phyloP scores from a whole-genome alignment of 2,888 invertebrate species.

The Catonia carolina region DNA sequence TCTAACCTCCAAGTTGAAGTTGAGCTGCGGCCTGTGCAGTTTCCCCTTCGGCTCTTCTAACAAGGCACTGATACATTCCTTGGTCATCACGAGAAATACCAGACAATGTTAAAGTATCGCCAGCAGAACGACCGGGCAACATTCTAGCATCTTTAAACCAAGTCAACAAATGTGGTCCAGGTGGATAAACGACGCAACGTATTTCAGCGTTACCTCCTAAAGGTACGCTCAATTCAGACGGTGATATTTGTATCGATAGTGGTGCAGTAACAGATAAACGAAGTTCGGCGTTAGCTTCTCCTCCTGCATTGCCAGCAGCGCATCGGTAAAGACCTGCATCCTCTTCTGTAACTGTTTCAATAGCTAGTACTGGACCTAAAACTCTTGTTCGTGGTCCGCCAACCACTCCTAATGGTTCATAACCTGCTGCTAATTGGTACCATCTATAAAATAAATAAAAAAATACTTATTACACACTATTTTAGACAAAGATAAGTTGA shows the following conservation, averaged over 20 bases:
- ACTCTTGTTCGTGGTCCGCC: slow-evolving; percentile 59
- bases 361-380: slow-evolving; percentile 60
- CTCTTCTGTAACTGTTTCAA: slow-evolving; percentile 62
- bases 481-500: too few species aligned
- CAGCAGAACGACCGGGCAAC: slow-evolving; percentile 53
- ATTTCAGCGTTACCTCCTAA: slow-evolving; percentile 69
- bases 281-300: slow-evolving; percentile 62
- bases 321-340: slow-evolving; percentile 64
- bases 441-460: slow-evolving; percentile 46
- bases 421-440: slow-evolving; percentile 59
- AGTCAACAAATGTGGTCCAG: slow-evolving; percentile 48
- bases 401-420: slow-evolving; percentile 54
- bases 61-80: slow-evolving; percentile 72
- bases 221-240: slow-evolving; percentile 54
- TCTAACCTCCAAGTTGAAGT: slow-evolving; percentile 65
- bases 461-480: too few species aligned
- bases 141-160: slow-evolving; percentile 52
- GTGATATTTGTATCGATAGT: slow-evolving; percentile 49
- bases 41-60: slow-evolving; percentile 62
- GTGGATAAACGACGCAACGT: slow-evolving; percentile 54
- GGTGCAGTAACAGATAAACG: slow-evolving; percentile 59
- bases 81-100: slow-evolving; percentile 64
- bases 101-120: slow-evolving; percentile 56
- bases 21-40: slow-evolving; percentile 70
- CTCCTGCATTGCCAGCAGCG: slow-evolving; percentile 60